Base-by-base conservation (phyloP, 2,113 vertebrate genomes). In the Macroglossus sobrinus region DNA sequence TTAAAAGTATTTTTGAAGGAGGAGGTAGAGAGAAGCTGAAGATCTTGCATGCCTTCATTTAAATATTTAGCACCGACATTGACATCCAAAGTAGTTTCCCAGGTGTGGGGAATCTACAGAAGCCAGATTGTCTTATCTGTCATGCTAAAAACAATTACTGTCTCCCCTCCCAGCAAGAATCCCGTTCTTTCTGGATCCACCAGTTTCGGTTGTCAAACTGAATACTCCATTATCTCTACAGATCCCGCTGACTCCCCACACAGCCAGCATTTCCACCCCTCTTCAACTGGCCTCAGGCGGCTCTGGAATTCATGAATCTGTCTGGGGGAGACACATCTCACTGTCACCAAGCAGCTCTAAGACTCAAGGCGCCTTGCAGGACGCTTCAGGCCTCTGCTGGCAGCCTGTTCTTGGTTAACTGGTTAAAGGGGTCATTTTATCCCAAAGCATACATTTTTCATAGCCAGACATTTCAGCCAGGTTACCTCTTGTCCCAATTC, bases 101-200 rank as follows among this genome's bases (percentile, higher is more conserved):
- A 84, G 59, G n/a, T 75, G 93, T 81, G 96, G 93, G 86, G 91
- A 96, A 97, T 94, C 98, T 88, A 86, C 0, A 2, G 84, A 93
- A 97, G 93, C 87, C 91, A 88, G 98, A 84, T 96, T 96, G 95
- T 98, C 98, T 97, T 97, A 98, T 98, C 98, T 98, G 97, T 98
- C 97, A 96, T 4, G n/a, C 96, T 98, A 95, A 96, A 98, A 98
- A 95, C 98, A 98, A 98, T 98, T 98, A 98, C 95, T 98, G 97
- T 98, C 96, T 98, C 80, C 97, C 74, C 92, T 98, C 91, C 96
- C 95, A 97, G 93, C 94, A 64, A 98, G 80, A 95, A 69, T 84
- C 71, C 97, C 75, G 91, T 95, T 98, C 97, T 97, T 97, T 92
- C 91, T 69, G 96, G 96, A 96, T 97, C 90, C 87, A 95, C 95